These are phyloP conservation scores for Ennomos erosarius DNA, from an alignment of 2,888 invertebrate species.

Conservation along the genomic window DNA sequence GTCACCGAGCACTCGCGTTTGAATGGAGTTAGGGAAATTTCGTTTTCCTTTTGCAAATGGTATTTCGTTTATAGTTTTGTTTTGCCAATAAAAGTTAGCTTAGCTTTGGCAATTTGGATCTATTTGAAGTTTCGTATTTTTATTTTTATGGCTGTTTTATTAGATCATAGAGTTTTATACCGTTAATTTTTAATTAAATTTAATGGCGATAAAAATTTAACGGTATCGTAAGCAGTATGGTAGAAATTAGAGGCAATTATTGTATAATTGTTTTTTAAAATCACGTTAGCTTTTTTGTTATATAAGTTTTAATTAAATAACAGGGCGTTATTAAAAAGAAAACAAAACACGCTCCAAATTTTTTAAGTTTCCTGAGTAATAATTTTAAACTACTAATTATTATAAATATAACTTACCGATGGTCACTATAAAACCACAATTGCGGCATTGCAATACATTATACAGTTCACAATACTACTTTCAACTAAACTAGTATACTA, in stretches of 20 bases:
- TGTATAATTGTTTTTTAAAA: too few species aligned
- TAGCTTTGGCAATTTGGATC: background rate
- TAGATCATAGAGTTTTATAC: conserved; percentile 1
- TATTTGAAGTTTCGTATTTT: too few species aligned
- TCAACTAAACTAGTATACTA: conserved; percentile 20
- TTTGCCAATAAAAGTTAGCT: background rate
- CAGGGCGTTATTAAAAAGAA: too few species aligned
- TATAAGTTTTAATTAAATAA: too few species aligned
- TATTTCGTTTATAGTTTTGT: conserved; percentile 5
- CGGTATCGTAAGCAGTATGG: too few species aligned
- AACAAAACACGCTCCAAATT: too few species aligned
- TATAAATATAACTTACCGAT: conserved; percentile 69
- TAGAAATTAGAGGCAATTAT: too few species aligned
- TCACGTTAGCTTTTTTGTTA: too few species aligned
- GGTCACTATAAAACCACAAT: conserved; percentile 81
- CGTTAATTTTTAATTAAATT: background rate
- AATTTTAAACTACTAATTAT: background rate
- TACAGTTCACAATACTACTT: conserved; percentile 28
- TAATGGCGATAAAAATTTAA: too few species aligned
- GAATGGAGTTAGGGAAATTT: conserved; percentile 17
- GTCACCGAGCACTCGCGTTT: conserved; percentile 7
- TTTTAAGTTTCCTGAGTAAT: too few species aligned
- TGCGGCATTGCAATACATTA: conserved; percentile 68
- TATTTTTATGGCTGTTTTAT: too few species aligned
- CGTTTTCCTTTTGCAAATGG: conserved; percentile 7